Evolutionary conservation across 2,797 vertebrate genomes (phyloP).

Genomic region (Microctenopoma steveboyesi): DNA sequence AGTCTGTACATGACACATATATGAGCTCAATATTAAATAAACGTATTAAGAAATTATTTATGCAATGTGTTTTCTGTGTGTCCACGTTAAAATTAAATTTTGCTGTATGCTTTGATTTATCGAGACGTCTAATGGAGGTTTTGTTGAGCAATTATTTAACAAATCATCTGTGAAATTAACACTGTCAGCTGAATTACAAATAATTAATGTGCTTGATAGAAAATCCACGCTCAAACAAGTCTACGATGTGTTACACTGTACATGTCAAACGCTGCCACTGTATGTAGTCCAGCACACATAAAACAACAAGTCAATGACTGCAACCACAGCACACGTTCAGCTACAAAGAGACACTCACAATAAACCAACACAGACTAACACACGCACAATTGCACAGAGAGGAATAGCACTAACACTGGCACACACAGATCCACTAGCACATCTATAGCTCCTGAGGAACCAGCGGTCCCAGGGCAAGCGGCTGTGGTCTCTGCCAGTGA

Average conservation of each 20-base stretch:
- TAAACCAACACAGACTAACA: conserved; percentile 68
- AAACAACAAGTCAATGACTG: conserved; percentile 72
- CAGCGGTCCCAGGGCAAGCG: conserved; percentile 69
- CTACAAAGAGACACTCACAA: conserved; percentile 76
- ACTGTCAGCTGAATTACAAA: conserved; percentile 71
- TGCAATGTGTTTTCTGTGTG: conserved; percentile 33
- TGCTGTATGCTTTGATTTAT: conserved; percentile 34
- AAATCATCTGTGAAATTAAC: conserved; percentile 77
- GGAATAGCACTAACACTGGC: conserved; percentile 79
- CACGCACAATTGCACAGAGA: conserved; percentile 76
- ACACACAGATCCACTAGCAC: conserved; percentile 79
- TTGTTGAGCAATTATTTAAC: conserved; percentile 63
- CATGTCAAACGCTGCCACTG: conserved; percentile 55
- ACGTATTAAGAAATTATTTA: conserved; percentile 5
- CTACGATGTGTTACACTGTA: conserved; percentile 56
- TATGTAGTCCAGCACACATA: conserved; percentile 52
- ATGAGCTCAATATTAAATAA: conserved; percentile 15
- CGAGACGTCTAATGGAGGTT: conserved; percentile 38
- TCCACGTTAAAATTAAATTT: conserved; percentile 33
- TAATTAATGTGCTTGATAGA: conserved; percentile 65
- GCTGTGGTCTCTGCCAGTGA: conserved; percentile 82
- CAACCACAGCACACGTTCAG: conserved; percentile 77
- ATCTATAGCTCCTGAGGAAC: conserved; percentile 76
- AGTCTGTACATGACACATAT: conserved; percentile 24
- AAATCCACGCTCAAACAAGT: conserved; percentile 57